Percentiles rank a stretch among this genome's conserved stretches.
These are phyloP conservation scores for Ciconia stormi DNA, from an alignment of 2,113 vertebrate genomes.

Conservation along the genomic window DNA sequence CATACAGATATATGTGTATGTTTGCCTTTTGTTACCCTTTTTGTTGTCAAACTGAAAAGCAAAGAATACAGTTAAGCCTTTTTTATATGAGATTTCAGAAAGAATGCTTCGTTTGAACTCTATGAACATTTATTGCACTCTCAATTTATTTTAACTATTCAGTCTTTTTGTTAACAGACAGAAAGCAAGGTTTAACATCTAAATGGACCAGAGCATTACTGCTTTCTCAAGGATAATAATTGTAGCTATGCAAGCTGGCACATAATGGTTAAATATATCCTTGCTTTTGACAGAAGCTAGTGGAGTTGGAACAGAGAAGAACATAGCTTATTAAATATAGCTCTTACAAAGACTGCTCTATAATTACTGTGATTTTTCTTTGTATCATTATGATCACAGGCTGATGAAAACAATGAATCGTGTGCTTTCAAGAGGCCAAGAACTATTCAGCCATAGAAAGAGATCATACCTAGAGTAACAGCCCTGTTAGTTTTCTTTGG, in stretches of 20 bases:
- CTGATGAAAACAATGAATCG: constrained; percentile 47
- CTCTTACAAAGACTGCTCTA: constrained; percentile 50
- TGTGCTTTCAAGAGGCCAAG: constrained; percentile 12
- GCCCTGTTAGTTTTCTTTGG: neutral
- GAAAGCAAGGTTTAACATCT: constrained; percentile 6
- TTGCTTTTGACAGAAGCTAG: constrained; percentile 54
- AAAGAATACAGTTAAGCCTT: neutral
- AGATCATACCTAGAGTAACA: neutral
- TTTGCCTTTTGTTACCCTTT: neutral
- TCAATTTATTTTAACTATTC: neutral
- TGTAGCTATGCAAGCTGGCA: constrained; percentile 32
- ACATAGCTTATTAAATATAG: constrained; percentile 59
- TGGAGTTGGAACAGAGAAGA: constrained; percentile 53
- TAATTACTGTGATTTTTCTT: constrained; percentile 65
- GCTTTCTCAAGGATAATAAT: constrained; percentile 9
- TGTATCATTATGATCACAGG: constrained; percentile 47
- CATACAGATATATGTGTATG: neutral
- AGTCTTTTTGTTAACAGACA: neutral
- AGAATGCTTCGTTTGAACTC: neutral
- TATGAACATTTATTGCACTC: neutral
- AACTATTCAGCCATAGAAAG: constrained; percentile 18
- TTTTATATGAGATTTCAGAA: neutral
- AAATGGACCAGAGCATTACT: neutral
- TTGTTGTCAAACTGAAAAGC: neutral
- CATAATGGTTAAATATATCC: constrained; percentile 56